Percentiles rank a stretch among this genome's conserved stretches.
Evolutionary conservation across 2,113 vertebrate genomes (phyloP).

Genomic region (Catharus bicknelli): DNA sequence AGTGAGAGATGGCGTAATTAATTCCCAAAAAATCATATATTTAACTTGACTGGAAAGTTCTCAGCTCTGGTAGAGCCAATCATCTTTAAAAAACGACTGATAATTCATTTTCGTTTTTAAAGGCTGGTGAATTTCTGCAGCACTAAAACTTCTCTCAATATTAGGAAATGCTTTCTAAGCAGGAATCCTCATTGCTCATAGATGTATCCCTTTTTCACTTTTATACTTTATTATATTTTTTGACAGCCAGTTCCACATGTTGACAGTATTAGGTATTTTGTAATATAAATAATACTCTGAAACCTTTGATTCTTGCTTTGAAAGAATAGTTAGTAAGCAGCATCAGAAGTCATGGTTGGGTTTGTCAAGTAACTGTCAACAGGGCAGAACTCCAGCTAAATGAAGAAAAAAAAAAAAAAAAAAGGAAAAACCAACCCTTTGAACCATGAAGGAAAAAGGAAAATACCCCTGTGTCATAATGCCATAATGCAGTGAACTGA

Average conservation of each 20-base stretch:
- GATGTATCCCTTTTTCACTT: not conserved
- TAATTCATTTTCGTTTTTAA: not conserved
- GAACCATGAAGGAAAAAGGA: not conserved
- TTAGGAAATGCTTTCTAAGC: not conserved
- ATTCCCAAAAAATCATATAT: not conserved
- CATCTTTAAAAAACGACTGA: not conserved
- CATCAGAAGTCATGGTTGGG: not conserved
- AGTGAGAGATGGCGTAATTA: not conserved
- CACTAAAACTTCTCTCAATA: not conserved
- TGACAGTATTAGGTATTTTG: not conserved
- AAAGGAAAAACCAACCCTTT: accelerated
- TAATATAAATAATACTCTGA: not conserved
- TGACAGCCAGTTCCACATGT: not conserved
- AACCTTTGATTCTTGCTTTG: not conserved
- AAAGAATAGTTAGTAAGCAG: not conserved
- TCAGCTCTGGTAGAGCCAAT: not conserved
- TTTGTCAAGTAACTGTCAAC: not conserved
- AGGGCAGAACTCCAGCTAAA: too few species aligned
- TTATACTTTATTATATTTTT: not conserved
- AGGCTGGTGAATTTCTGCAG: not conserved
- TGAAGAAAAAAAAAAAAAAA: too few species aligned
- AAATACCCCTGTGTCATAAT: not conserved
- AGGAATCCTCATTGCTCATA: not conserved
- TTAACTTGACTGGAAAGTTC: not conserved
- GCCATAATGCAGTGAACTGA: not conserved